Percentiles rank a stretch among this genome's conserved stretches.
These are phyloP conservation scores for Hyppa rectilinea DNA, from an alignment of 2,888 invertebrate species.

Conservation along the genomic window DNA sequence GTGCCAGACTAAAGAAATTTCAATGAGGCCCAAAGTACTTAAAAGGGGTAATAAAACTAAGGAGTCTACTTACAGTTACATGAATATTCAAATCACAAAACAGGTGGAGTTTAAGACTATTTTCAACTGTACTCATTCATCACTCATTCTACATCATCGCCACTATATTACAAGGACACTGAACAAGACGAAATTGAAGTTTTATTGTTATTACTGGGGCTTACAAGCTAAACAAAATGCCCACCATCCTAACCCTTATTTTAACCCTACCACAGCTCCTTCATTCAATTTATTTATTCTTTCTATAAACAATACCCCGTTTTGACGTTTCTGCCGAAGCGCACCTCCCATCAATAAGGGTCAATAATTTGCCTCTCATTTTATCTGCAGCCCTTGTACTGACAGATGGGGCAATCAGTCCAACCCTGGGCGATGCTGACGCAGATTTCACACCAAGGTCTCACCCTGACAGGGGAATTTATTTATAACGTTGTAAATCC, in stretches of 20 bases:
- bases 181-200: too few relatives aligned
- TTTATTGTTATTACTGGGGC: neutral
- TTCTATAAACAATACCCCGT: conserved; percentile 52
- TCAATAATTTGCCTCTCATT: conserved; percentile 82
- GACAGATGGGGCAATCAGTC: conserved; percentile 88
- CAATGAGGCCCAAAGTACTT: conserved; percentile 25
- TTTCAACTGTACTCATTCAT: too few relatives aligned
- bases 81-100: conserved; percentile 21
- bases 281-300: conserved; percentile 39
- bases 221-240: neutral
- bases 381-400: conserved; percentile 80
- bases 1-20: conserved; percentile 44
- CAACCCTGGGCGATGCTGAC: conserved; percentile 84
- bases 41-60: conserved; percentile 25
- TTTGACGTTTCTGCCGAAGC: conserved; percentile 60
- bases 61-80: conserved; percentile 3
- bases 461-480: conserved; percentile 81
- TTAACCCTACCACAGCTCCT: neutral
- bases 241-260: neutral
- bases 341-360: conserved; percentile 67
- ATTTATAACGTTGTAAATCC: conserved; percentile 87
- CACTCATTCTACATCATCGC: too few relatives aligned
- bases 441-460: conserved; percentile 79
- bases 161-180: too few relatives aligned
- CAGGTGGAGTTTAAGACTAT: neutral